These are phyloP conservation scores for Stegodyphus dumicola DNA, from an alignment of 1,140 invertebrate species.

Conservation along the genomic window DNA sequence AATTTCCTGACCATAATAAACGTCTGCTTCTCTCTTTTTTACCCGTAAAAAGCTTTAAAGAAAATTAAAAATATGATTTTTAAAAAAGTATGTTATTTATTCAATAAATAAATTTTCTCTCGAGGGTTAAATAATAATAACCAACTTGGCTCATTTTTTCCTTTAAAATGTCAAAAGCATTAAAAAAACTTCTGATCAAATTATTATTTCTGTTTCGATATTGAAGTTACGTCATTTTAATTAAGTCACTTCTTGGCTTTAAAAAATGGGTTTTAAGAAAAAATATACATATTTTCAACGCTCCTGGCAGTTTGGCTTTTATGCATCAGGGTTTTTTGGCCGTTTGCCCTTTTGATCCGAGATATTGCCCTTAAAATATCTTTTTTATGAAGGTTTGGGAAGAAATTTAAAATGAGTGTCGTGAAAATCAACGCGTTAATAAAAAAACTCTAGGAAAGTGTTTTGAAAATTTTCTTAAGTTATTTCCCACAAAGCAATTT, in stretches of 20 bases:
- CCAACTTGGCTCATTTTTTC: no score
- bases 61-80: no score
- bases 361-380: slow-evolving; percentile 15
- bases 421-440: not conserved
- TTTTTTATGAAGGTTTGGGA: not conserved
- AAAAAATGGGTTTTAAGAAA: not conserved
- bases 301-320: not conserved
- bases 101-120: no score
- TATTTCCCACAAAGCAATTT: no score
- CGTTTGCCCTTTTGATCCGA: slow-evolving; percentile 39
- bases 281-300: not conserved
- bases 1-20: no score
- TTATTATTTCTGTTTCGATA: slow-evolving; percentile 35
- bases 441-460: not conserved
- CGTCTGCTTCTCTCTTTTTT: no score
- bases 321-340: no score
- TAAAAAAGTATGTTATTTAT: no score
- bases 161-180: slow-evolving; percentile 1
- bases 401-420: slow-evolving; percentile 38
- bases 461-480: no score
- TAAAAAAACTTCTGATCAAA: slow-evolving; percentile 44
- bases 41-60: no score
- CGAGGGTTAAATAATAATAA: no score
- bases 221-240: slow-evolving; percentile 31
- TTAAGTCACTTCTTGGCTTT: slow-evolving; percentile 11